Evolutionary conservation across 2,113 vertebrate species (phyloP).

Genomic region (Scomber scombrus): DNA sequence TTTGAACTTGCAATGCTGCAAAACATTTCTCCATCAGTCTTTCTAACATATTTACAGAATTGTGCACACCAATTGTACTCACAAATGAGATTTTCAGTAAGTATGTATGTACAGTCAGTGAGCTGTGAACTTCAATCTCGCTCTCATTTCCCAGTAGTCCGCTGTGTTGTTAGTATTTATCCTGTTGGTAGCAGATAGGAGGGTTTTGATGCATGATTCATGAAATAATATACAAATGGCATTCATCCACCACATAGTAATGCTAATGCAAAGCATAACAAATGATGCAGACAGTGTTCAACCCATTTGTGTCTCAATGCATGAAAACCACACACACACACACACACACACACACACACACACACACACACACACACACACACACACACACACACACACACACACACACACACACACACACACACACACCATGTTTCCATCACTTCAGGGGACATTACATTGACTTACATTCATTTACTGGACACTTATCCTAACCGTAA

Average conservation of each 20-base stretch:
- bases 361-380: too few relatives aligned
- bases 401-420: too few relatives aligned
- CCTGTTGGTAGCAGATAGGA: not conserved
- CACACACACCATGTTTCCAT: too few relatives aligned
- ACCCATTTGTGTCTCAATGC: conserved; percentile 21
- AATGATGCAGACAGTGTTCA: conserved; percentile 1
- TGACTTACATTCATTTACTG: too few relatives aligned
- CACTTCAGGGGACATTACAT: too few relatives aligned
- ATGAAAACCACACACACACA: not conserved
- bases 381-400: too few relatives aligned
- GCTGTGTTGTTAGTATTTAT: not conserved
- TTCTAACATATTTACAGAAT: not conserved
- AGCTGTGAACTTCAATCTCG: too few relatives aligned
- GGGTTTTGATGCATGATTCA: too few relatives aligned
- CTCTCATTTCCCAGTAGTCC: not conserved
- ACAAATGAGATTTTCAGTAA: not conserved
- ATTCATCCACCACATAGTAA: not conserved
- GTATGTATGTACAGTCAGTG: not conserved
- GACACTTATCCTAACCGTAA: too few relatives aligned
- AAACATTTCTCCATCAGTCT: not conserved
- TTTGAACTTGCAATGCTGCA: too few relatives aligned
- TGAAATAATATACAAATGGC: too few relatives aligned
- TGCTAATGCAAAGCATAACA: not conserved
- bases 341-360: too few relatives aligned
- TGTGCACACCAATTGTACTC: not conserved